These are phyloP conservation scores for Sylvia atricapilla DNA, from an alignment of 2,113 vertebrate genomes.

Conservation along the genomic window DNA sequence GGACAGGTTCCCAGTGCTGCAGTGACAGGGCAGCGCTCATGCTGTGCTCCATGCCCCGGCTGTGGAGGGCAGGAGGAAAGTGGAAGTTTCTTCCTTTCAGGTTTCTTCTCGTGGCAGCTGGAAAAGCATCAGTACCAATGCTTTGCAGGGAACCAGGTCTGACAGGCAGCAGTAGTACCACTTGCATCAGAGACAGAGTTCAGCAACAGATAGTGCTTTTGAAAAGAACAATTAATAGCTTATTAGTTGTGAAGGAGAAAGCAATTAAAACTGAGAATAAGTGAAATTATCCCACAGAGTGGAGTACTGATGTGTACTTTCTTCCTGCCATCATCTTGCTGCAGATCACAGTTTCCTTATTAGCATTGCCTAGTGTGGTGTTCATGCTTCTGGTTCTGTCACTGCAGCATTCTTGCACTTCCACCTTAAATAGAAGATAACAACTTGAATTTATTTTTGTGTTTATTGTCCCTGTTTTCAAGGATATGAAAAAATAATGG, in stretches of 20 bases:
- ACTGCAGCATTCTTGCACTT: neutral
- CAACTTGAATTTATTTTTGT: neutral
- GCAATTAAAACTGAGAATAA: neutral
- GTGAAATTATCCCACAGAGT: neutral
- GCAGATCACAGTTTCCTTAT: neutral
- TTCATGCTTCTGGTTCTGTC: neutral
- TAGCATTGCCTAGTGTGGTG: neutral
- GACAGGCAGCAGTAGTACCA: neutral
- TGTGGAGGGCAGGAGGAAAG: neutral
- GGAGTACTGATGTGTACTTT: neutral
- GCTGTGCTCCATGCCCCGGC: neutral
- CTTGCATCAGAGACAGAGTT: neutral
- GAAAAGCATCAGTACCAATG: fast-evolving
- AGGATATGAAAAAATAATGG: neutral
- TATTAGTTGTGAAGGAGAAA: neutral
- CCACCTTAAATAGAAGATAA: neutral
- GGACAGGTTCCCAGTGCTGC: neutral
- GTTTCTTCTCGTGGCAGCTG: neutral
- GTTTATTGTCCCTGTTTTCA: neutral
- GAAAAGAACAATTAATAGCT: neutral
- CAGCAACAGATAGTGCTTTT: neutral
- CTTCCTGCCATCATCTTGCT: neutral
- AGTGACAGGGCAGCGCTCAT: fast-evolving
- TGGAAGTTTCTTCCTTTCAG: neutral
- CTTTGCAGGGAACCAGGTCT: neutral